Evolutionary conservation across 2,797 vertebrate genomes (phyloP).

Genomic region (Choloepus didactylus): DNA sequence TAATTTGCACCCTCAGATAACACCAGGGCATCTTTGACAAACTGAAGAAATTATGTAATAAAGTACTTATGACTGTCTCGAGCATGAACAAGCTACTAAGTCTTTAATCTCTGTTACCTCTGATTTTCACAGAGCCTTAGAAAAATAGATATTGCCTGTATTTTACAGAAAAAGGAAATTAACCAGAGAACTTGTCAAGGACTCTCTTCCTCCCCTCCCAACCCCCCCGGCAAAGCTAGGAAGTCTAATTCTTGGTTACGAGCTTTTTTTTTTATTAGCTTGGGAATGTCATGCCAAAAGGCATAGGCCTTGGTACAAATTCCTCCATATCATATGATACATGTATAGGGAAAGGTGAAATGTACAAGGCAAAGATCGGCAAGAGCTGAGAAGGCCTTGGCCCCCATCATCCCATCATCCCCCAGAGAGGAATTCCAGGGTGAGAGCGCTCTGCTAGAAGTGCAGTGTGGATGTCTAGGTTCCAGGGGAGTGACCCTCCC

Average conservation of each 20-base stretch:
- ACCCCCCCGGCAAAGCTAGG: background rate
- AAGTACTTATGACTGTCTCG: background rate
- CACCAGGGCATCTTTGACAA: background rate
- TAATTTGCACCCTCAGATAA: no score
- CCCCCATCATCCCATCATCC: background rate
- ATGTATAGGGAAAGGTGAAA: background rate
- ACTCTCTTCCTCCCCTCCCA: background rate
- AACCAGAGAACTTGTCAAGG: background rate
- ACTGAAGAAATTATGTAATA: background rate
- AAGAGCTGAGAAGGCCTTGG: background rate
- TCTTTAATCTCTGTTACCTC: background rate
- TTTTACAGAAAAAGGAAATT: background rate
- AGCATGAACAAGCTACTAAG: background rate
- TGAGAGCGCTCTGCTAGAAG: fast-evolving
- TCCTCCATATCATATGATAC: fast-evolving
- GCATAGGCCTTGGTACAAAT: background rate
- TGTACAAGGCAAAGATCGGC: background rate
- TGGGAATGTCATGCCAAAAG: background rate
- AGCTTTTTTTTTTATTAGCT: background rate
- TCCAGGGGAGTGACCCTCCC: no score
- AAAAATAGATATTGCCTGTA: background rate
- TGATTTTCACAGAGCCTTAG: constrained; percentile 28
- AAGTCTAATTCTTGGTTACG: background rate
- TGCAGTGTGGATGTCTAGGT: background rate
- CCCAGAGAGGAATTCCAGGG: no score